Base-by-base conservation (phyloP, 2,797 vertebrate species). In the Caiman crocodilus region DNA sequence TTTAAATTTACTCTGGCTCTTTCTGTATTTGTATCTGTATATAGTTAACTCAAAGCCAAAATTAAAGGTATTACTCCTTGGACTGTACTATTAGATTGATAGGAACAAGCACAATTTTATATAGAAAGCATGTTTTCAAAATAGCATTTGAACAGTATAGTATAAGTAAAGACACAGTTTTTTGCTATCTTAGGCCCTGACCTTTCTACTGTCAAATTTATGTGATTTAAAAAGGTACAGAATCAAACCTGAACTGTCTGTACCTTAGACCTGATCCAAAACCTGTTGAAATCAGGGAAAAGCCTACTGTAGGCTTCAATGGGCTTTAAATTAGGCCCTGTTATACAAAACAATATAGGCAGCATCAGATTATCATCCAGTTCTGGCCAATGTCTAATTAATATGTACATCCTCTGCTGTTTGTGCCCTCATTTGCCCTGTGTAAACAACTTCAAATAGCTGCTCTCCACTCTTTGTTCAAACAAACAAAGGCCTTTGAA, bases 381-480 rank as follows among this genome's bases (percentile, higher is more conserved):
- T 30, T 67, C 26, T 84, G 85, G 55, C 26, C 42, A 28, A 57
- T 71, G 76, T 4, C 14, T 85, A 85, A 93, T 96, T 95, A 97
- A 92, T 25, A 94, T 87, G 18, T 42, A 89, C 11, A 91, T 84
- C 9, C 57, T 92, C 85, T 85, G 50, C 23, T 79, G 55, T 90
- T 94, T 91, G 60, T 88, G 74, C 16, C 77, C 71, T 89, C 87
- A 79, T 95, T 97, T 91, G 58, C 58, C 88, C 50, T 85, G 12
- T 94, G 81, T 92, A 95, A 96, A 97, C 67, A 95, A 79, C n/a
- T 92, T 90, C 67, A 94, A 89, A 85, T 92, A 90, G 26, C 8
- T 89, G 87, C 23, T 91, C 94, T 84, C 23, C 56, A 50, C 8
- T 30, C 75, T 89, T 58, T 82, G 50, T 85, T 94, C 79, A 94